A percentile compares a stretch with the other conserved stretches of the same genome.
These are phyloP conservation scores for Atherinosoma microstoma DNA, from an alignment of 2,797 vertebrate genomes.

Conservation along the genomic window DNA sequence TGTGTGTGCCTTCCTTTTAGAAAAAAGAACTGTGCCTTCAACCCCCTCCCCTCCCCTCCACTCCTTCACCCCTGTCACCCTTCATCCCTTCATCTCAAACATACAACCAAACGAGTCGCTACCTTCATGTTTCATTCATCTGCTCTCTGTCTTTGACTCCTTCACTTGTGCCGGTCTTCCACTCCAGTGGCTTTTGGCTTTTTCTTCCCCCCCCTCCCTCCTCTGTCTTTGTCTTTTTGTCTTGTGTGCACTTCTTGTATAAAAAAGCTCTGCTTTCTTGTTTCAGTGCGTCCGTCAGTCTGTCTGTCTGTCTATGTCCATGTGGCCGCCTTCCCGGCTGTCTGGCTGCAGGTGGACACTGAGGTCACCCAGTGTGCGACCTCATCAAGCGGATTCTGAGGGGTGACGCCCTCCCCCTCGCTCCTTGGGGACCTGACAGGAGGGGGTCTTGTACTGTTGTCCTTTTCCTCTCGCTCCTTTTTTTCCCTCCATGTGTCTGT, in stretches of 20 bases:
- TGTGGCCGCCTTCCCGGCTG: constrained; percentile 68
- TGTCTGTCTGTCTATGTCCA: constrained; percentile 80
- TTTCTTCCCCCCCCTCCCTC: neutral
- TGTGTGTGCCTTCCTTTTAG: constrained; percentile 42
- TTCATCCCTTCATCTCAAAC: constrained; percentile 58
- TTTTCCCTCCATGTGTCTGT: constrained; percentile 53
- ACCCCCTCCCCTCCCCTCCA: constrained; percentile 53
- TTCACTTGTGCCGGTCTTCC: constrained; percentile 65
- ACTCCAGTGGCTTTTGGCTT: constrained; percentile 45
- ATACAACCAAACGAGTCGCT: constrained; percentile 41
- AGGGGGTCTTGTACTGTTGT: constrained; percentile 74
- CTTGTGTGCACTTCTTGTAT: constrained; percentile 68
- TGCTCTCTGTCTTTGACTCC: constrained; percentile 52
- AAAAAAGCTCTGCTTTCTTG: constrained; percentile 83
- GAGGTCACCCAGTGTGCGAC: constrained; percentile 70
- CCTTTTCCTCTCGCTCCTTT: constrained; percentile 61
- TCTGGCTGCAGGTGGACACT: constrained; percentile 70
- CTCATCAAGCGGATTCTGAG: constrained; percentile 68
- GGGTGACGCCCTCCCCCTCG: constrained; percentile 57
- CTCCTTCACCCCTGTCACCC: constrained; percentile 64
- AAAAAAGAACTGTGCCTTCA: constrained; percentile 57
- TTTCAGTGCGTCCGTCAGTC: constrained; percentile 84
- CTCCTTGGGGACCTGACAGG: constrained; percentile 64
- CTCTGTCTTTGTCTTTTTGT: constrained; percentile 65
- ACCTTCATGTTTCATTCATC: constrained; percentile 78